A percentile compares a stretch with the other conserved stretches of the same genome.
phyloP scores from a whole-genome alignment of 2,888 invertebrate species.

The Apotomis capreana region DNA sequence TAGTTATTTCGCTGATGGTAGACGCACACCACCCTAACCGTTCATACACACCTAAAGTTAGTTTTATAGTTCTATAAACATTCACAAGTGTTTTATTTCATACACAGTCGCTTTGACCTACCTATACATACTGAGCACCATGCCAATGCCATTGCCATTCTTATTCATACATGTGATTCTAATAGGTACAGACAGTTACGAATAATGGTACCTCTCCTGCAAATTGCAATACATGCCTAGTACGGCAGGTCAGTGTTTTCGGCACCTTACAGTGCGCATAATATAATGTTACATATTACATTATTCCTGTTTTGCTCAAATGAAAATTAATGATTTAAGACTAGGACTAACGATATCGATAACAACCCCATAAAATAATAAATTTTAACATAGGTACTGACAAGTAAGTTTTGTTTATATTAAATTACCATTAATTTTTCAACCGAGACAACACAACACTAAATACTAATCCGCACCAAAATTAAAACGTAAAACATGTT shows the following conservation, averaged over 20 bases:
- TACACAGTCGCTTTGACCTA: not conserved
- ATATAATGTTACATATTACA: constrained; percentile 3
- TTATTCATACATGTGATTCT: not conserved
- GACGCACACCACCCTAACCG: no score
- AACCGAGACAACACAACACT: constrained; percentile 2
- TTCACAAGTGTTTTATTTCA: no score
- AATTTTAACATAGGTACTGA: constrained; percentile 35
- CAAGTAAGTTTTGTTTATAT: constrained; percentile 13
- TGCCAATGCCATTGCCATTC: not conserved
- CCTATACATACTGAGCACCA: not conserved
- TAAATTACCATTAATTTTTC: constrained; percentile 1
- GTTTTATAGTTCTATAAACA: no score
- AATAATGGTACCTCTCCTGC: no score
- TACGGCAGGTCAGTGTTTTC: no score
- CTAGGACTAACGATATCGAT: constrained; percentile 41
- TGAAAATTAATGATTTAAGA: constrained; percentile 29
- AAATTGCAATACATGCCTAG: no score
- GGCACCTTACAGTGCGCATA: not conserved
- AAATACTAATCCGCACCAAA: constrained; percentile 21
- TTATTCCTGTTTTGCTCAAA: constrained; percentile 21
- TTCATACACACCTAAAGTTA: no score
- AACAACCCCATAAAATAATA: constrained; percentile 41
- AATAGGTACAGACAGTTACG: not conserved
- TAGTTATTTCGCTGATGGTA: no score
- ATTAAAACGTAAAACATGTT: constrained; percentile 6